Conservation (phyloP, 2,113 vertebrate genomes). For the Cynopterus brachyotis region DNA sequence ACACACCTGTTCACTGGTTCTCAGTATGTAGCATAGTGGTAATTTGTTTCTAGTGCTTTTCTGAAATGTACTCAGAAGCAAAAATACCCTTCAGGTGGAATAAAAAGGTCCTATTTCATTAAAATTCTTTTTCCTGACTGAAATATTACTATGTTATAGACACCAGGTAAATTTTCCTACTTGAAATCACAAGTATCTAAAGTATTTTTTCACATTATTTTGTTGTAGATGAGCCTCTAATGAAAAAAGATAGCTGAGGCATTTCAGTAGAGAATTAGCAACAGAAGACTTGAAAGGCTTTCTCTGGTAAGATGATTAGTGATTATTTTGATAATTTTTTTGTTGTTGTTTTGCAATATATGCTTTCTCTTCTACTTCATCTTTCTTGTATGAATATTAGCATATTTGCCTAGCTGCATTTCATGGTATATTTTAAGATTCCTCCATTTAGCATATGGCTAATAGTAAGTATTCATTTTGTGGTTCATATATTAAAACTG, state of each 20-base stretch:
- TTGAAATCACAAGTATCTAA: constrained; percentile 44
- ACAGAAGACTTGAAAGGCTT: constrained; percentile 40
- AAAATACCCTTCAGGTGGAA: not conserved
- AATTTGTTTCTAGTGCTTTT: constrained; percentile 49
- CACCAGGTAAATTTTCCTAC: not conserved
- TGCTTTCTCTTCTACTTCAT: not conserved
- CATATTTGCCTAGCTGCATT: not conserved
- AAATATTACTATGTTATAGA: constrained; percentile 45
- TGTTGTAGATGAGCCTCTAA: constrained; percentile 27
- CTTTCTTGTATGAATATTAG: not conserved
- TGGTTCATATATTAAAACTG: constrained; percentile 31
- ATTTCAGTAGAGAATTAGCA: constrained; percentile 30
- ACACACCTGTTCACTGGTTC: constrained; percentile 23
- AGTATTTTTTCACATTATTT: constrained; percentile 30
- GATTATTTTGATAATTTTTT: not conserved
- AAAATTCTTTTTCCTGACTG: constrained; percentile 36
- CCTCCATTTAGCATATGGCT: constrained; percentile 25
- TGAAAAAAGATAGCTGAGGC: not conserved
- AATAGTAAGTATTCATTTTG: not conserved
- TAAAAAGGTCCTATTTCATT: not conserved
- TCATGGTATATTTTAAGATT: not conserved
- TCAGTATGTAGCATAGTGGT: not conserved
- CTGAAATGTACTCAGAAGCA: constrained; percentile 20
- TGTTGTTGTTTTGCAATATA: not conserved
- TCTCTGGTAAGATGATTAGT: constrained; percentile 37